Evolutionary conservation across 2,888 invertebrate genomes (phyloP), one percentile per base, ranked within the genome.

Genomic region (Seladonia tumulorum): DNA sequence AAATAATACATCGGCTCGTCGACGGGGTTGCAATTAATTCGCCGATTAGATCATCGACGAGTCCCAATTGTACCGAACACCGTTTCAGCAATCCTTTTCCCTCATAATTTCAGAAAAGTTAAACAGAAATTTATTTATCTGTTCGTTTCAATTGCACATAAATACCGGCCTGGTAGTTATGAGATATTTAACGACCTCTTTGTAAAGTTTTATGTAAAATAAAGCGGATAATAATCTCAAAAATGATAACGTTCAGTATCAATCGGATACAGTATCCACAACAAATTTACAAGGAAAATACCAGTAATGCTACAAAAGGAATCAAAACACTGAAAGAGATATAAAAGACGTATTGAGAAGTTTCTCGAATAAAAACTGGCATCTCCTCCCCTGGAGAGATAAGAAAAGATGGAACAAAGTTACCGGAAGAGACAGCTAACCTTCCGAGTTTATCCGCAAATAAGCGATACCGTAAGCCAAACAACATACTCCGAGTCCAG

Each of bases 1-100:
- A 78, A 81, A 87, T 87, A 87, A 87, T 80, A 42, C 66, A 79
- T 16, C 18, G 8, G 66, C n/a, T 53, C 29, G 29, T 35, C 18
- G 8, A 25, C 35, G 35, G 66, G 66, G 35, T 16, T 8, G 7
- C 16, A 16, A 42, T 25, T 60, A 79, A 53, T 42, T 35, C 22
- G 29, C 45, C 45, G 1, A 57, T 2, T 7, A 25, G 47, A 22
- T 68, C 35, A 77, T 81, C 49, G 7, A n/a, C 12, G 29, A 77
- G 80, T 63, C 53, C 29, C 25, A 18, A 53, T 35, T 71, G 45
- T n/a, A 8, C 12, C 45, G 22, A 25, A n/a, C 42, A 8, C 49
- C 53, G 22, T 22, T 22, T 8, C 0, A n/a, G 10, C 22, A 10
- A 53, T 53, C 22, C 22, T 1, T 53, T 10, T 10, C 2, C 0